A percentile compares a stretch with the other conserved stretches of the same genome.
Conservation (phyloP, 1,140 invertebrate species). For the Drosophila pectinifera region DNA sequence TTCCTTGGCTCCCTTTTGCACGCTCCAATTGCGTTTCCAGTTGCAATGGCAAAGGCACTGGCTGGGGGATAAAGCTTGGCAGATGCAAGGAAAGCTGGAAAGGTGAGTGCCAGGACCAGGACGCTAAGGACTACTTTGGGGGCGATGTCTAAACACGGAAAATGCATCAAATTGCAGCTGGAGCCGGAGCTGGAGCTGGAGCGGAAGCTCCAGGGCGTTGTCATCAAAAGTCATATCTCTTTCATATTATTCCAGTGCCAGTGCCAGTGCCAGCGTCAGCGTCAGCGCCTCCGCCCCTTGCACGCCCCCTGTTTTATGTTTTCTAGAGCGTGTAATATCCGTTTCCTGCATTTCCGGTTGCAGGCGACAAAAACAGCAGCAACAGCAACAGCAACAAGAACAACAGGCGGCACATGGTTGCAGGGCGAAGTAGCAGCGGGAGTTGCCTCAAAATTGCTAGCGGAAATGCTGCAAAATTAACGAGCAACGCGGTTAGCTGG, state of each 20-base stretch:
- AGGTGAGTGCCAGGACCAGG: constrained; percentile 12
- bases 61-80: not conserved
- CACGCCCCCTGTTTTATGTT: constrained; percentile 46
- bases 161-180: constrained; percentile 66
- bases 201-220: constrained; percentile 23
- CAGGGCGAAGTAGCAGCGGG: constrained; percentile 23
- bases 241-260: constrained; percentile 65
- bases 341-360: constrained; percentile 82
- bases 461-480: constrained; percentile 83
- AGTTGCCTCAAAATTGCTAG: constrained; percentile 73
- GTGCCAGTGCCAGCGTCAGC: not conserved
- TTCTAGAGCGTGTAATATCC: constrained; percentile 83
- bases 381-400: constrained; percentile 15
- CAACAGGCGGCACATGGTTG: not conserved
- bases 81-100: not conserved
- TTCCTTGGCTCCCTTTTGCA: constrained; percentile 24
- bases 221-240: constrained; percentile 80
- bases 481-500: constrained; percentile 58
- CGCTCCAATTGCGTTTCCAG: constrained; percentile 51
- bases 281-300: too few species aligned
- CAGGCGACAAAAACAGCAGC: constrained; percentile 37
- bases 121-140: constrained; percentile 29
- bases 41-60: constrained; percentile 20
- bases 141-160: constrained; percentile 70
- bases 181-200: constrained; percentile 12